Percentiles rank a stretch among this genome's conserved stretches.
Conservation (phyloP, 2,797 vertebrate genomes). For the Rhincodon typus region DNA sequence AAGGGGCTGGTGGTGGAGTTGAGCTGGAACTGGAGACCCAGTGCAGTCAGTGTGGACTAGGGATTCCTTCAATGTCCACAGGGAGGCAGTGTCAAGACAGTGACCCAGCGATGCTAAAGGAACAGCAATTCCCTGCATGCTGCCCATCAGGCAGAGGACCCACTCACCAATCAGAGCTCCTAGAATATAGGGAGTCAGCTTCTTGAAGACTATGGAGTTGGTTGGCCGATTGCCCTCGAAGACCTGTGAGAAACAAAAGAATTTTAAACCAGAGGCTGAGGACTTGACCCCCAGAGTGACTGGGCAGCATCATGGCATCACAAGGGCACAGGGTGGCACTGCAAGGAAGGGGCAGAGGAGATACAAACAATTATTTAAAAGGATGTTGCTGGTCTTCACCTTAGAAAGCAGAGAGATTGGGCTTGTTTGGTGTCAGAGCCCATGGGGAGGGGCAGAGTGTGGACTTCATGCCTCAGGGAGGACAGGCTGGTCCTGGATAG, state of each 20-base stretch:
- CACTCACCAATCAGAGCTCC: conserved; percentile 85
- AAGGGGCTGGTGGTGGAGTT: background rate
- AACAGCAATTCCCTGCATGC: background rate
- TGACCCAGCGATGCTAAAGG: background rate
- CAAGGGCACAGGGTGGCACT: no score
- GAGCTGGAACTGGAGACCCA: background rate
- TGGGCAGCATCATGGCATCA: no score
- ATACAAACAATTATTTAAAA: no score
- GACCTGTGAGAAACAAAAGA: conserved; percentile 62
- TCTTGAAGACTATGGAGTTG: conserved; percentile 91
- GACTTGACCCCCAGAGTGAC: no score
- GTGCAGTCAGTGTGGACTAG: background rate
- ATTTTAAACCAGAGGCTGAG: background rate
- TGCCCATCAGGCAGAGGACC: no score
- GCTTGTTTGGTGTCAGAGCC: no score
- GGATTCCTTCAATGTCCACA: background rate
- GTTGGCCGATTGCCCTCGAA: conserved; percentile 96
- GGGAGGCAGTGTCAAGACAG: background rate
- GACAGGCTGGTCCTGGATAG: background rate
- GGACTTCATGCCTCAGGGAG: background rate
- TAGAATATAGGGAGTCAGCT: conserved; percentile 79
- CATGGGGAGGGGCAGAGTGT: no score
- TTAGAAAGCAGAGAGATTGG: no score
- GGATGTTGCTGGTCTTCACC: no score
- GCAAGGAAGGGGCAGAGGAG: no score